Conservation (phyloP, 1,140 invertebrate species). For the Drosophila miranda region DNA sequence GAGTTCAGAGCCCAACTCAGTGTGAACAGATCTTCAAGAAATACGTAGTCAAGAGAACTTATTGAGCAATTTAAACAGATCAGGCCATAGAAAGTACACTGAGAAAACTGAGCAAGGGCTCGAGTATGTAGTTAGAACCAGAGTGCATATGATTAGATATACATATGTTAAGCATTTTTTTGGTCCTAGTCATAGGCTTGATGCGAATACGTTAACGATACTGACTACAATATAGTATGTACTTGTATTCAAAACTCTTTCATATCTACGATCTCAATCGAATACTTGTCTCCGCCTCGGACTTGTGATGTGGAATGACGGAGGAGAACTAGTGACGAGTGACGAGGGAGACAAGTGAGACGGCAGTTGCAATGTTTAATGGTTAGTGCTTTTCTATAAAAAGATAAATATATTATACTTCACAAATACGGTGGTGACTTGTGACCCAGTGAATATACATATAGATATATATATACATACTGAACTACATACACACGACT, state of each 20-base stretch:
- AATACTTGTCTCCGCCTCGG: conserved; percentile 44
- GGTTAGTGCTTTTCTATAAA: conserved; percentile 79
- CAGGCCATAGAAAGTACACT: conserved; percentile 56
- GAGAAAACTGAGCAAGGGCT: conserved; percentile 6
- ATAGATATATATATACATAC: conserved; percentile 33
- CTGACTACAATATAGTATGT: conserved; percentile 31
- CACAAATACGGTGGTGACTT: conserved; percentile 19
- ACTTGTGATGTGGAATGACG: neutral
- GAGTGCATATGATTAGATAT: conserved; percentile 6
- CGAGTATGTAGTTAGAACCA: conserved; percentile 53
- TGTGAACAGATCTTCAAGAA: conserved; percentile 44
- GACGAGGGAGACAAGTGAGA: conserved; percentile 31
- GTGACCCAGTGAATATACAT: conserved; percentile 61
- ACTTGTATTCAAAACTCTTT: conserved; percentile 56
- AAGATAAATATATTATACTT: conserved; percentile 52
- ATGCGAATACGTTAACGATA: conserved; percentile 44
- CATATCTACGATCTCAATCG: conserved; percentile 79
- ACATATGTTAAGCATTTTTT: conserved; percentile 42
- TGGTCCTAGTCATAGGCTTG: conserved; percentile 75
- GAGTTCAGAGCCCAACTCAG: conserved; percentile 21
- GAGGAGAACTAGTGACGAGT: conserved; percentile 1
- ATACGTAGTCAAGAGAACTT: conserved; percentile 68
- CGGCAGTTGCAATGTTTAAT: conserved; percentile 78
- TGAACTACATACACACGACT: conserved; percentile 43
- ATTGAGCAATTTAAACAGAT: conserved; percentile 38